Percentiles rank a stretch among this genome's conserved stretches.
Evolutionary conservation across 2,797 vertebrate genomes (phyloP).

Genomic region (Megaceryle alcyon): DNA sequence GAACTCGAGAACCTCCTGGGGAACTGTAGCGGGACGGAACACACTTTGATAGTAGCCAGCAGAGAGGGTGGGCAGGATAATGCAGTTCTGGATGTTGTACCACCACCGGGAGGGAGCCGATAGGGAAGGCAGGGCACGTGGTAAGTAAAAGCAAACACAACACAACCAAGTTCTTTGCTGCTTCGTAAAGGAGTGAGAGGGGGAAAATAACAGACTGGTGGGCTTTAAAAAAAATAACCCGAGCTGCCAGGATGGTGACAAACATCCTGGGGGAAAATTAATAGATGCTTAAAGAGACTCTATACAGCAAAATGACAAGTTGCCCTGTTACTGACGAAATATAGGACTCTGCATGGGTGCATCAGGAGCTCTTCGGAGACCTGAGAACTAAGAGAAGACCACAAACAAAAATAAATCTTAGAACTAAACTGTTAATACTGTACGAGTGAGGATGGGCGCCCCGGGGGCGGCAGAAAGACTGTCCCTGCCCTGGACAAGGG

Average conservation of each 20-base stretch:
- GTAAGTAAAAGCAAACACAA: neutral
- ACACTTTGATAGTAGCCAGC: rapidly evolving
- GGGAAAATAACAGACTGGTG: neutral
- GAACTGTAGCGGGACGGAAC: rapidly evolving
- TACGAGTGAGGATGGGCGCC: rapidly evolving
- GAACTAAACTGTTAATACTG: neutral
- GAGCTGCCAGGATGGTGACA: neutral
- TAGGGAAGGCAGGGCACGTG: neutral
- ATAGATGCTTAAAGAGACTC: neutral
- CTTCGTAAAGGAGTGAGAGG: neutral
- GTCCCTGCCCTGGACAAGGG: neutral
- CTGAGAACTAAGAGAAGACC: neutral
- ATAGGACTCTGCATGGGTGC: rapidly evolving
- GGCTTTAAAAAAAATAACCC: neutral
- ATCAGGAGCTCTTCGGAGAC: neutral
- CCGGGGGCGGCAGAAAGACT: neutral
- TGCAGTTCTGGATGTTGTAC: rapidly evolving
- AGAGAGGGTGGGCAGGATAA: neutral
- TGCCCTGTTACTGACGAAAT: neutral
- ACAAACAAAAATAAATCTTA: neutral
- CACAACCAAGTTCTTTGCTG: rapidly evolving
- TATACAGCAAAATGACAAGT: neutral
- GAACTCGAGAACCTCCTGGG: neutral
- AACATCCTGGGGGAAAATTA: neutral
- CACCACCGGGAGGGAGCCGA: rapidly evolving